Evolutionary conservation across 1,140 invertebrate species (phyloP).

Genomic region (Notospermus geniculatus): DNA sequence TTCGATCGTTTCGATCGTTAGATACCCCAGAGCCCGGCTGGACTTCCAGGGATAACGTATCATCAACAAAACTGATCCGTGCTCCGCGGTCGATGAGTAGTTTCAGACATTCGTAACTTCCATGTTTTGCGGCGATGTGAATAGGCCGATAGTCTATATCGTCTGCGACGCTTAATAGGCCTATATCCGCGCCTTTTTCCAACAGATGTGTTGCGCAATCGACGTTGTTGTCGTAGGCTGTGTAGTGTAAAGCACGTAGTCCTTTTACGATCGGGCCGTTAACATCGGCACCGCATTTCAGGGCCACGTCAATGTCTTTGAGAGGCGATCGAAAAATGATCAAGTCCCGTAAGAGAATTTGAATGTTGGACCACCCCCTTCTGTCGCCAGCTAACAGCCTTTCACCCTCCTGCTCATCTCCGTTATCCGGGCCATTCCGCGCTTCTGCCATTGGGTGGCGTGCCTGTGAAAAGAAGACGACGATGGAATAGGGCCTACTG

Average conservation of each 20-base stretch:
- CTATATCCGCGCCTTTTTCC: constrained; percentile 71
- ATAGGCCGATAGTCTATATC: constrained; percentile 87
- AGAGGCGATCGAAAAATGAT: constrained; percentile 83
- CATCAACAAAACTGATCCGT: constrained; percentile 69
- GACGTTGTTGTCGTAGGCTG: constrained; percentile 79
- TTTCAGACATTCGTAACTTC: constrained; percentile 62
- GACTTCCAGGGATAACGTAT: constrained; percentile 25
- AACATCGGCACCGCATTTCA: constrained; percentile 38
- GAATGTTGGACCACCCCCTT: constrained; percentile 40
- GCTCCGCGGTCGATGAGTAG: constrained; percentile 77
- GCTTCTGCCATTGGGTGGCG: too few species aligned
- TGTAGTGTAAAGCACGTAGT: constrained; percentile 85
- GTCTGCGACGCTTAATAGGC: constrained; percentile 80
- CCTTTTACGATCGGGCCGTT: constrained; percentile 63
- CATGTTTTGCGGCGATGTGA: constrained; percentile 82
- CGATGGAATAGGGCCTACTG: too few species aligned
- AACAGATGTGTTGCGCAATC: constrained; percentile 66
- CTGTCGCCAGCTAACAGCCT: background rate
- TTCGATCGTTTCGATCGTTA: constrained; percentile 60
- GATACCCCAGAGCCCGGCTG: constrained; percentile 35
- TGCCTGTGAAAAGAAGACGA: too few species aligned
- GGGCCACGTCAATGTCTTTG: constrained; percentile 67
- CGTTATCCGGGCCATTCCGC: too few species aligned
- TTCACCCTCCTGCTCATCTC: too few species aligned
- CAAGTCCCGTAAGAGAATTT: constrained; percentile 83